Percentiles rank a stretch among this genome's conserved stretches.
phyloP scores from a whole-genome alignment of 2,888 invertebrate species.

The Mythimna loreyi region DNA sequence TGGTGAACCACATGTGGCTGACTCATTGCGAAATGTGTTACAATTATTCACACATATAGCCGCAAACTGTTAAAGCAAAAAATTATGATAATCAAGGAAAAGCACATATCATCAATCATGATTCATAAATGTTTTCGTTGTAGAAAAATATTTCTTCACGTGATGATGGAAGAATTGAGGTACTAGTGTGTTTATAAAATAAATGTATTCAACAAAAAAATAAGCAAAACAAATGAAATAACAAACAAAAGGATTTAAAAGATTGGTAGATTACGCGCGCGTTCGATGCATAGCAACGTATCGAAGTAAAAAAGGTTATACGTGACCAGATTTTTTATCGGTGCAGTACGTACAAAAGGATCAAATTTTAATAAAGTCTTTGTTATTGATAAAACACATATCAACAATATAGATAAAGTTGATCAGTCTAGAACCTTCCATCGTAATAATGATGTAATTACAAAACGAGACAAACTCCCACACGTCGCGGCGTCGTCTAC shows the following conservation, averaged over 20 bases:
- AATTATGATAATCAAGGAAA: constrained; percentile 23
- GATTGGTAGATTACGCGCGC: constrained; percentile 12
- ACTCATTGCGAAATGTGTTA: constrained; percentile 55
- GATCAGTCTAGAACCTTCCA: constrained; percentile 30
- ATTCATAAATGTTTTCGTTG: constrained; percentile 10
- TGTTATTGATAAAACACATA: constrained; percentile 1
- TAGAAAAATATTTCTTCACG: constrained; percentile 1
- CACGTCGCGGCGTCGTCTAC: constrained; percentile 40
- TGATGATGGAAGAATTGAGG: constrained; percentile 10
- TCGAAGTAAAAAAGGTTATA: constrained; percentile 1
- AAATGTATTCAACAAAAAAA: constrained; percentile 1
- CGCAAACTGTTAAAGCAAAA: constrained; percentile 11
- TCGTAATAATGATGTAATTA: constrained; percentile 50
- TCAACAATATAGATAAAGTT: constrained; percentile 13
- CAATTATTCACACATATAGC: constrained; percentile 30
- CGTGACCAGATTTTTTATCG: constrained; percentile 1
- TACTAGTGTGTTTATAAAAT: not conserved
- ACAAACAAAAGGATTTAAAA: constrained; percentile 22
- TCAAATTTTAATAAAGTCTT: constrained; percentile 11
- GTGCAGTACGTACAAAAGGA: constrained; percentile 2
- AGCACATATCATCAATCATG: not conserved
- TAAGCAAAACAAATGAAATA: constrained; percentile 5
- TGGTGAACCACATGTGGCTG: constrained; percentile 51
- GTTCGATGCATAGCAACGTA: constrained; percentile 9
- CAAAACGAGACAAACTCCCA: constrained; percentile 45